Conservation (phyloP, 2,888 invertebrate species). For the Buathra laborator region DNA sequence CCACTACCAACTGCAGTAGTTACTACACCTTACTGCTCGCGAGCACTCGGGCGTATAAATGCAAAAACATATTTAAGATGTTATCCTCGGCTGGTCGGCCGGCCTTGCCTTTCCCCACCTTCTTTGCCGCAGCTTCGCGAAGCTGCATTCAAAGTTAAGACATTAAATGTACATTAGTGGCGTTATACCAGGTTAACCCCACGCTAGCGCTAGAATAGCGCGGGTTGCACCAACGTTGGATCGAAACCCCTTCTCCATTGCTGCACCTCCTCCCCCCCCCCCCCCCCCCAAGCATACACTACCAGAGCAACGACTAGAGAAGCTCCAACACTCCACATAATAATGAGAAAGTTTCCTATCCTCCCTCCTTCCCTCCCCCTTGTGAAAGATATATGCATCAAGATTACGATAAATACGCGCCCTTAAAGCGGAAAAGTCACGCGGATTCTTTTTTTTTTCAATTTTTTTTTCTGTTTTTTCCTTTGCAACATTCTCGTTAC, state of each 20-base stretch:
- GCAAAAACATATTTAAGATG: constrained; percentile 80
- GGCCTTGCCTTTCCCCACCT: constrained; percentile 29
- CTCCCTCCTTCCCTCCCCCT: constrained; percentile 5
- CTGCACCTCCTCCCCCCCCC: constrained; percentile 31
- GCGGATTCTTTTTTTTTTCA: constrained; percentile 59
- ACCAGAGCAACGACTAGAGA: constrained; percentile 46
- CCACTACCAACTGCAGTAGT: not conserved
- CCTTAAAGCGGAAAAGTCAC: constrained; percentile 67
- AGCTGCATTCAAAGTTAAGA: constrained; percentile 83
- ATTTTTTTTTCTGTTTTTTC: constrained; percentile 33
- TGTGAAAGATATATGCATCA: constrained; percentile 70
- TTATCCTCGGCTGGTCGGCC: constrained; percentile 72
- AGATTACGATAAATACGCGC: constrained; percentile 72
- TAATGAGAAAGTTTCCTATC: constrained; percentile 71
- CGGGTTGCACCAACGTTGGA: constrained; percentile 21
- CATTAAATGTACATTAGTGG: constrained; percentile 84
- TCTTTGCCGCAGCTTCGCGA: constrained; percentile 35
- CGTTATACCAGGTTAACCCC: constrained; percentile 68
- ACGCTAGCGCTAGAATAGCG: constrained; percentile 53
- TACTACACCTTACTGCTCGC: not conserved
- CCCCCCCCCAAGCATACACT: constrained; percentile 6
- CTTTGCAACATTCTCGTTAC: constrained; percentile 20
- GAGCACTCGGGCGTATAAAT: constrained; percentile 71
- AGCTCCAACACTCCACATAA: constrained; percentile 60
- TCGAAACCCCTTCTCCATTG: constrained; percentile 24